Base-by-base conservation (phyloP, 2,797 vertebrate species). In the Clangula hyemalis region DNA sequence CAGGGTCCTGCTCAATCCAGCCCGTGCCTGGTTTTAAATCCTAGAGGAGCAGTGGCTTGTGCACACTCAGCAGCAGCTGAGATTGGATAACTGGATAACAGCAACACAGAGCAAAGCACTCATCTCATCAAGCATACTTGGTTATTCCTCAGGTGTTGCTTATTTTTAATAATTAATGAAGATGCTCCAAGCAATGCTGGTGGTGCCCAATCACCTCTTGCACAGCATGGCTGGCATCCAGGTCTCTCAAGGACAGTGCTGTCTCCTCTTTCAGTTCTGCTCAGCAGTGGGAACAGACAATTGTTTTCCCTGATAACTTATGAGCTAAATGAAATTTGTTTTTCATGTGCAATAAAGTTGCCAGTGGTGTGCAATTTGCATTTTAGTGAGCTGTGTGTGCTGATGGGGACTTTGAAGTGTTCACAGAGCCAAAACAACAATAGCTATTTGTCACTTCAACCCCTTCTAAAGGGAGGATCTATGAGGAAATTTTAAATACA, bases 31-130 rank as follows among this genome's bases (percentile, higher is more conserved):
- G 5, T 41, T 41, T 18, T 38, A 32, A 66, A 62, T 1, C 43
- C 70, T 2, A 0, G 4, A 30, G 14, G 20, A 8, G 13, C 5
- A 1, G 21, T 1, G 14, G 27, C 68, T 57, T 0, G 0, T 19
- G 25, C 32, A 43, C 24, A 28, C 83, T 32, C 41, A 16, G 43
- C 41, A 12, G 39, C 56, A 54, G 27, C 61, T 8, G 71, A 16
- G 68, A 36, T 30, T 21, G n/a, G 39, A 25, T 6, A 25, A 53
- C 3, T 38, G 18, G 20, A 15, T 49, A 28, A 17, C 4, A 4
- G 39, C 88, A 64, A 21, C 1, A 6, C 51, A 38, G 56, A 73
- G 56, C 51, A 28, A 72, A 20, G 70, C 53, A 6, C 34, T 36
- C 3, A 0, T 32, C 61, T 57, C 73, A 51, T 36, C 25, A 58